These are phyloP conservation scores for Somateria mollissima DNA, from an alignment of 2,797 vertebrate species.

Conservation along the genomic window DNA sequence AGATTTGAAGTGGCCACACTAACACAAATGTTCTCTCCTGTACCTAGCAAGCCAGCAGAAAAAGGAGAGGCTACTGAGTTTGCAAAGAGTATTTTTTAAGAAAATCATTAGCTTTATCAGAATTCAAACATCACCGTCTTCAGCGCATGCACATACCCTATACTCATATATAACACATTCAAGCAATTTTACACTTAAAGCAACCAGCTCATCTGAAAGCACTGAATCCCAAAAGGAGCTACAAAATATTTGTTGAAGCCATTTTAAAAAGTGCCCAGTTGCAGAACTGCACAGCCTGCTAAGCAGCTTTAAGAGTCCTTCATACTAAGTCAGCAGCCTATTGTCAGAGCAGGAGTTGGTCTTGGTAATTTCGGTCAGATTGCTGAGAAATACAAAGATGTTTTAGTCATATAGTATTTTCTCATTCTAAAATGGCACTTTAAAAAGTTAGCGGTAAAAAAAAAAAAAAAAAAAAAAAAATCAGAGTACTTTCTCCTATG, in stretches of 20 bases:
- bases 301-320: neutral
- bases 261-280: constrained; percentile 13
- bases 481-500: neutral
- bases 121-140: neutral
- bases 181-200: neutral
- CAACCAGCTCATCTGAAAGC: neutral
- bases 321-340: constrained; percentile 1
- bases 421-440: neutral
- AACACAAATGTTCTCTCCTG: neutral
- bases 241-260: neutral
- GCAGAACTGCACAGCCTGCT: constrained; percentile 12
- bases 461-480: neutral
- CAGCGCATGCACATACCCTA: neutral
- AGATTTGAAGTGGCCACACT: neutral
- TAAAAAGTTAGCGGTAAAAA: neutral
- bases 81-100: neutral
- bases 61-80: neutral
- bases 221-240: neutral
- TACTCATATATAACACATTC: accelerated
- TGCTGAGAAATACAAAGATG: neutral
- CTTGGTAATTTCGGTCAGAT: constrained; percentile 36
- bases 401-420: neutral
- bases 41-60: neutral
- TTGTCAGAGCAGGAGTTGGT: constrained; percentile 4
- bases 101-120: neutral